phyloP scores from a whole-genome alignment of 2,888 invertebrate genomes.

The Macrophya annulata region DNA sequence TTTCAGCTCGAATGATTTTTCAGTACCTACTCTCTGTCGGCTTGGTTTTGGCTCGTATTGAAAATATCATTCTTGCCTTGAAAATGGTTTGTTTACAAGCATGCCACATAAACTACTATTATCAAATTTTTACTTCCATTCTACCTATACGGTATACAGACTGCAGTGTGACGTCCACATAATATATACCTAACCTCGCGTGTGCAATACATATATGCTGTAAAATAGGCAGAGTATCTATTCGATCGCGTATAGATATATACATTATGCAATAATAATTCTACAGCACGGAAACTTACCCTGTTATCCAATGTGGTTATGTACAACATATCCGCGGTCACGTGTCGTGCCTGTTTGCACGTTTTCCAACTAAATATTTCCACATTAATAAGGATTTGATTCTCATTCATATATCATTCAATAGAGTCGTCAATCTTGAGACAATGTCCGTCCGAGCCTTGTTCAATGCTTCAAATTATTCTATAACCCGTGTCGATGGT shows the following conservation, averaged over 20 bases:
- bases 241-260: not conserved
- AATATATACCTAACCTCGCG: no score
- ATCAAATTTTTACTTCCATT: no score
- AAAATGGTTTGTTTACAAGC: not conserved
- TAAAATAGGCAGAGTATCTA: not conserved
- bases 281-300: not conserved
- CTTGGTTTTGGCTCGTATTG: no score
- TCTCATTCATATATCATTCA: not conserved
- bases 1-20: no score
- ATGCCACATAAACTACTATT: no score
- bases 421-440: not conserved
- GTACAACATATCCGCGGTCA: not conserved
- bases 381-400: not conserved
- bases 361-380: not conserved
- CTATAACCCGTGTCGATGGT: not conserved
- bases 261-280: not conserved
- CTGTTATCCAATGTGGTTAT: not conserved
- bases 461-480: not conserved
- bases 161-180: no score
- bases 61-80: no score
- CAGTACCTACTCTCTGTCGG: no score
- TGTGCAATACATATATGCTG: not conserved
- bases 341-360: not conserved
- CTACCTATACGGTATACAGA: no score
- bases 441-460: not conserved